A percentile compares a stretch with the other conserved stretches of the same genome.
Evolutionary conservation across 2,113 vertebrate genomes (phyloP).

Genomic region (Chloropsis cyanopogon): DNA sequence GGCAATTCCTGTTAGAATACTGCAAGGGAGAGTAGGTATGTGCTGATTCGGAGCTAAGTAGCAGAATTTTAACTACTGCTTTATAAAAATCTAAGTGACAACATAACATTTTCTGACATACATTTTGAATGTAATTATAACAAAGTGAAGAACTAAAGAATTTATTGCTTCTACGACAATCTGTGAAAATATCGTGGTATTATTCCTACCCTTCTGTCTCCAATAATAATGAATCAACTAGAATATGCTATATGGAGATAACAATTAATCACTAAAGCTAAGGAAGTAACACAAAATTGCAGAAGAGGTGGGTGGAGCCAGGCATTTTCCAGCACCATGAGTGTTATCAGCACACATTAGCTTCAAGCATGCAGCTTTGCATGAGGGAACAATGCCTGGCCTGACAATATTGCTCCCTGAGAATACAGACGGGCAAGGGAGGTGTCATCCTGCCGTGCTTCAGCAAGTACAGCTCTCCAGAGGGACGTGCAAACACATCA

Average conservation of each 20-base stretch:
- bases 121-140: neutral
- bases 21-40: neutral
- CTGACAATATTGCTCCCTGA: neutral
- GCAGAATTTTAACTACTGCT: neutral
- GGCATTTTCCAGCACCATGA: neutral
- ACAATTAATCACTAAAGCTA: neutral
- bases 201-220: neutral
- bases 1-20: neutral
- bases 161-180: neutral
- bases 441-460: neutral
- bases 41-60: neutral
- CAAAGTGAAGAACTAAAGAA: neutral
- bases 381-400: neutral
- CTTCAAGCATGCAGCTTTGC: neutral
- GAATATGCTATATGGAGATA: neutral
- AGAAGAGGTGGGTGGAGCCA: neutral
- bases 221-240: neutral
- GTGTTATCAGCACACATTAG: neutral
- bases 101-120: neutral
- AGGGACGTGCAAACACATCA: neutral
- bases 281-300: neutral
- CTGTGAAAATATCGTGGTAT: neutral
- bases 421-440: neutral
- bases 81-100: neutral
- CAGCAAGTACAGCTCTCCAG: neutral